A percentile compares a stretch with the other conserved stretches of the same genome.
Evolutionary conservation across 2,113 vertebrate genomes (phyloP).

Genomic region (Porphyrio hochstetteri): DNA sequence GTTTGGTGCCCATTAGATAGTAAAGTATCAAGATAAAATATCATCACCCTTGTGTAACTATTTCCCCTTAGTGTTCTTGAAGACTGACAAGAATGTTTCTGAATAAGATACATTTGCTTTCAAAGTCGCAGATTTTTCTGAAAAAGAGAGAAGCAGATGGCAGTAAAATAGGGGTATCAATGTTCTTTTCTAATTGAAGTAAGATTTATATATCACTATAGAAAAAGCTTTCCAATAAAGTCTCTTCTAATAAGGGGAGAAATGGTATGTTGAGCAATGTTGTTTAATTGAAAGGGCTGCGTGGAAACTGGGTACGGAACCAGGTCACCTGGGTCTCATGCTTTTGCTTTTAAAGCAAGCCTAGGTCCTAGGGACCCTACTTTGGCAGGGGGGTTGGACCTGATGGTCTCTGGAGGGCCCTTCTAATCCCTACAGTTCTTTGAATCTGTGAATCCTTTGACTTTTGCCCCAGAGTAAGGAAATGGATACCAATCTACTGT

Average conservation of each 20-base stretch:
- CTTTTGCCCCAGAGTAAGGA: not conserved
- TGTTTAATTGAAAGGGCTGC: not conserved
- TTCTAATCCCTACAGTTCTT: no score
- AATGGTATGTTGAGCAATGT: not conserved
- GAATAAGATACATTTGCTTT: not conserved
- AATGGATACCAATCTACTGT: not conserved
- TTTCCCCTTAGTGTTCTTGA: not conserved
- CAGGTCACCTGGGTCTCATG: not conserved
- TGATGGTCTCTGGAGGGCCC: no score
- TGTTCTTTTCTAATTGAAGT: not conserved
- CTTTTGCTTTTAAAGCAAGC: not conserved
- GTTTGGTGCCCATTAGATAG: not conserved
- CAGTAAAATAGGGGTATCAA: not conserved
- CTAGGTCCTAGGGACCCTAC: no score
- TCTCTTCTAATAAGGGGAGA: not conserved
- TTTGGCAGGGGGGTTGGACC: no score
- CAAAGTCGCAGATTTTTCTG: not conserved
- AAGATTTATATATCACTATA: not conserved
- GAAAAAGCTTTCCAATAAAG: not conserved
- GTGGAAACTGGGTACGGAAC: not conserved
- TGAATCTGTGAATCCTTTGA: not conserved
- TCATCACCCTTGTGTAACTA: not conserved
- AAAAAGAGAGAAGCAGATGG: slow-evolving; percentile 3
- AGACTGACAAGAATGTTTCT: not conserved
- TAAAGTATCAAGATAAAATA: not conserved